Evolutionary conservation across 2,113 vertebrate species (phyloP).

Genomic region (Megaceryle torquata): DNA sequence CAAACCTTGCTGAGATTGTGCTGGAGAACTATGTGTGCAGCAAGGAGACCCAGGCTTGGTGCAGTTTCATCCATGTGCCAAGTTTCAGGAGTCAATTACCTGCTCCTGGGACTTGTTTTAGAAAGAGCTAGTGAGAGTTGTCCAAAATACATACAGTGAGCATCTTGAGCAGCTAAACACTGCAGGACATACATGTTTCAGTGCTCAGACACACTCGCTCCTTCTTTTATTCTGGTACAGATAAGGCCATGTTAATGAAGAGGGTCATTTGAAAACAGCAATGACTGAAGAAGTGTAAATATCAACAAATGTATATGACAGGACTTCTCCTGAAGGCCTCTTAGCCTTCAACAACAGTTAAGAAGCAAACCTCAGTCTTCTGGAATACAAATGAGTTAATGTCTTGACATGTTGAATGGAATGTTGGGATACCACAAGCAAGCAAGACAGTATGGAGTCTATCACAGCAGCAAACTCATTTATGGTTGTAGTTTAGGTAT

Average conservation of each 20-base stretch:
- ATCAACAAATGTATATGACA: not conserved
- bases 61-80: rapidly evolving
- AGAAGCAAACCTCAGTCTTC: not conserved
- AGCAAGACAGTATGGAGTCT: not conserved
- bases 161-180: not conserved
- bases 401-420: not conserved
- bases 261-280: not conserved
- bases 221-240: not conserved
- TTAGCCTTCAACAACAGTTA: not conserved
- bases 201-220: not conserved
- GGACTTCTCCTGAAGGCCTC: not conserved
- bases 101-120: not conserved
- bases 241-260: not conserved
- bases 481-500: not conserved
- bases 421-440: not conserved
- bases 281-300: not conserved
- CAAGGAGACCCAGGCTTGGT: not conserved
- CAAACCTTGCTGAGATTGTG: not conserved
- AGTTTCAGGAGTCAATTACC: not conserved
- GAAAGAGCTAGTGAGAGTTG: not conserved
- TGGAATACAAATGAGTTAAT: not conserved
- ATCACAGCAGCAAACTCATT: not conserved
- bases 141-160: not conserved
- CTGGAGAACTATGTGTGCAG: not conserved
- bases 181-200: not conserved